phyloP scores from a whole-genome alignment of 2,113 vertebrate species.

The Candoia aspera region DNA sequence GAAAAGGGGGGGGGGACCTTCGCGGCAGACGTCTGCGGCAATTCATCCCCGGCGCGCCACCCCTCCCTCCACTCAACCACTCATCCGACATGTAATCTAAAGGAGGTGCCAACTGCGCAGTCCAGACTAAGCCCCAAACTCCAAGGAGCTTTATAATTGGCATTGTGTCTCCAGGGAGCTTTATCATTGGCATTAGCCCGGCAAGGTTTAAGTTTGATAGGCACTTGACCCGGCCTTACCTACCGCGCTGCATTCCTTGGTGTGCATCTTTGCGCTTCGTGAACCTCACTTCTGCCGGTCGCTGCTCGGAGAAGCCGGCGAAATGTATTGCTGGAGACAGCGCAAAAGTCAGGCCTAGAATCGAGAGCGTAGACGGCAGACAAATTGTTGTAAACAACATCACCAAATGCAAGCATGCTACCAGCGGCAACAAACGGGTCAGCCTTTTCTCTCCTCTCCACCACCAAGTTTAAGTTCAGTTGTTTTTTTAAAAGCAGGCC shows the following conservation, averaged over 20 bases:
- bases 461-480: not conserved
- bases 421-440: not conserved
- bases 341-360: not conserved
- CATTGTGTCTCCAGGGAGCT: too few relatives aligned
- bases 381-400: not conserved
- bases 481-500: not conserved
- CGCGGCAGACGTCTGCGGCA: not conserved
- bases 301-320: not conserved
- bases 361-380: not conserved
- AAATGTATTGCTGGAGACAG: not conserved
- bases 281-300: not conserved
- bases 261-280: not conserved
- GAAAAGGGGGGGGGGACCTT: not conserved
- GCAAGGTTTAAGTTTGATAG: not conserved
- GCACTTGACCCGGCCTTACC: not conserved
- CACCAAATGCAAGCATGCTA: not conserved
- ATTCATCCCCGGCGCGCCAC: not conserved
- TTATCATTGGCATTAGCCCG: too few relatives aligned
- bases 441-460: not conserved
- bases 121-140: not conserved
- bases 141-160: too few relatives aligned
- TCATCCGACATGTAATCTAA: not conserved
- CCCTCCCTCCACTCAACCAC: accelerated
- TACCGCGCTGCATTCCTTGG: not conserved
- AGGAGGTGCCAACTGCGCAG: not conserved